Evolutionary conservation across 2,888 invertebrate species (phyloP), one percentile per base, ranked within the genome.

Genomic region (Eurois occulta): DNA sequence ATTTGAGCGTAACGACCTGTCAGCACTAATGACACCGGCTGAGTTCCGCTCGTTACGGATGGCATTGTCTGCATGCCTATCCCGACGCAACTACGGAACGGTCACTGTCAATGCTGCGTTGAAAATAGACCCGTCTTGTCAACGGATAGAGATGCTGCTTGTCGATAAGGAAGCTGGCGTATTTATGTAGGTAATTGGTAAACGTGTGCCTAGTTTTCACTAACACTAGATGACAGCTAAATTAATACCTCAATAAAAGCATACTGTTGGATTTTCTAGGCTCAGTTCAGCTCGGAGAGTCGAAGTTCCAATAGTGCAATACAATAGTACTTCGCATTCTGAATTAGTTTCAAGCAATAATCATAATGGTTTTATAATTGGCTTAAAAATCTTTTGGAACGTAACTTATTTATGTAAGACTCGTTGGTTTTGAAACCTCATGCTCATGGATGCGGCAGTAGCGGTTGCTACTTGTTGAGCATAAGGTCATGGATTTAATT

Each of bases 81-180:
- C 68, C 10, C 73, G 62, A n/a, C 72, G 46, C 28, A 58, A 38
- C 72, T 77, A 70, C 76, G 58, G 65, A 81, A 72, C 79, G 77
- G 65, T 77, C 88, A 84, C 52, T 89, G 87, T 79, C 87, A 88
- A 82, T 85, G 84, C 67, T 73, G 28, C n/a, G 24, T 43, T 62
- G 24, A 74, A 87, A 89, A 87, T 87, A 87, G 87, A 80, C 13
- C 38, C 11, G 67, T 46, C 48, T 58, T 43, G 86, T 52, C 41
- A 32, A 41, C 62, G 16, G 8, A 32, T 58, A 16, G 52, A 43
- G 18, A 68, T 8, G 58, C 68, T 64, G 46, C 35, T 35, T n/a
- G 68, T 77, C 64, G 28, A 77, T 83, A 66, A n/a, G 78, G 77
- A 86, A 86, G 64, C 18, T 48, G 3, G 11, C 13, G 24, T 48